These are phyloP conservation scores for Dicycla oo DNA, from an alignment of 2,888 invertebrate species.

Conservation along the genomic window DNA sequence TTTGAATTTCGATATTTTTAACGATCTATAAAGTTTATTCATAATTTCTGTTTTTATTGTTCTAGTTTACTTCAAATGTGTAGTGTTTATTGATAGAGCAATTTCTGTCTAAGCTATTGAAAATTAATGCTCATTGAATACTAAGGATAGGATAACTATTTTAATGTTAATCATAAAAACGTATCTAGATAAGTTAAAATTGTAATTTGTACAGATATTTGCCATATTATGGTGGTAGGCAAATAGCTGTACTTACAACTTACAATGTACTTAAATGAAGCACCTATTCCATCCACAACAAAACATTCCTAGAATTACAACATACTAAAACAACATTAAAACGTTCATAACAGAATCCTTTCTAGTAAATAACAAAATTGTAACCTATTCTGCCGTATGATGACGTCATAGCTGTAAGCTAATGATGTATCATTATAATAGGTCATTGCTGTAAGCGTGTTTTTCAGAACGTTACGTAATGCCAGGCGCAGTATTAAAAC, in stretches of 20 bases:
- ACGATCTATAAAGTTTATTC: too few relatives aligned
- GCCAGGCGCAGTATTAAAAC: slow-evolving; percentile 20
- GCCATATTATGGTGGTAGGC: background rate
- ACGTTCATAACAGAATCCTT: slow-evolving; percentile 19
- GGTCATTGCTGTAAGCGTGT: slow-evolving; percentile 12
- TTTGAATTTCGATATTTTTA: too few relatives aligned
- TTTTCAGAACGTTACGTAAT: slow-evolving; percentile 41
- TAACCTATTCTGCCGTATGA: slow-evolving; percentile 27
- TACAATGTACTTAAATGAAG: background rate
- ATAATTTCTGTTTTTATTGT: too few relatives aligned
- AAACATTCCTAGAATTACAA: slow-evolving; percentile 2
- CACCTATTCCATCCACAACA: background rate
- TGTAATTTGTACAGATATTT: background rate
- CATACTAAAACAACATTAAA: slow-evolving; percentile 7
- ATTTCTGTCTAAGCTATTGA: too few relatives aligned
- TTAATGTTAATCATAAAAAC: too few relatives aligned
- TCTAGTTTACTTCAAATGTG: too few relatives aligned
- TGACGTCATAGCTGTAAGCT: too few relatives aligned
- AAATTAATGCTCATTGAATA: too few relatives aligned
- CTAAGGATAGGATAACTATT: too few relatives aligned
- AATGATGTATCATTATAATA: too few relatives aligned
- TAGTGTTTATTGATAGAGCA: too few relatives aligned
- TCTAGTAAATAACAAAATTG: slow-evolving; percentile 12
- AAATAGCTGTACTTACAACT: background rate
- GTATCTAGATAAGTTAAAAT: too few relatives aligned